Evolutionary conservation across 2,888 invertebrate genomes (phyloP).

Genomic region (Machimus atricapillus): DNA sequence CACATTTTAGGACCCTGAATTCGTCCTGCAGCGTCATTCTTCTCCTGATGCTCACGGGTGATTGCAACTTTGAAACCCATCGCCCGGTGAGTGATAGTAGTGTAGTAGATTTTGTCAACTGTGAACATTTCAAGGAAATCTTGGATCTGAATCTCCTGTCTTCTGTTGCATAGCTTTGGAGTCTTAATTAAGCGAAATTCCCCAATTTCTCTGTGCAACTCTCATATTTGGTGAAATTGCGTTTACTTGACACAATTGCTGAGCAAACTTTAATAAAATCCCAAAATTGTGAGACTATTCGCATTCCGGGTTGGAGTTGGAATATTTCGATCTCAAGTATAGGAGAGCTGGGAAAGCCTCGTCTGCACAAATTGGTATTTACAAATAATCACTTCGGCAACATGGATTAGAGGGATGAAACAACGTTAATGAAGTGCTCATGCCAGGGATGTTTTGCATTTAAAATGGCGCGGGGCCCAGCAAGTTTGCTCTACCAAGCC

Average conservation of each 20-base stretch:
- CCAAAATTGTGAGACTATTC: not conserved
- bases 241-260: not conserved
- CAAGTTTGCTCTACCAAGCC: not conserved
- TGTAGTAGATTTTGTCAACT: not conserved
- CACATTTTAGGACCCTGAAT: not conserved
- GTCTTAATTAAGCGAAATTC: not conserved
- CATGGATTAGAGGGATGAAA: slow-evolving; percentile 22
- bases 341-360: not conserved
- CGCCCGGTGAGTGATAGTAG: not conserved
- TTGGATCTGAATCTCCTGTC: not conserved
- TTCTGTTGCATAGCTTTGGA: not conserved
- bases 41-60: not conserved
- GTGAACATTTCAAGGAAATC: not conserved
- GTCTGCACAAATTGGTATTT: slow-evolving; percentile 22
- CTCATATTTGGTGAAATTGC: not conserved
- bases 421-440: slow-evolving; percentile 22
- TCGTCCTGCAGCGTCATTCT: not conserved
- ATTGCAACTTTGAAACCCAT: not conserved
- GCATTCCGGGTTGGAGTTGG: not conserved
- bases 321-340: not conserved
- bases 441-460: not conserved
- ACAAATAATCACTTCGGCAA: slow-evolving; percentile 12
- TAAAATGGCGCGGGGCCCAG: not conserved
- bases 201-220: not conserved
- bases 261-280: not conserved